These are phyloP conservation scores for Myopa tessellatipennis DNA, from an alignment of 2,888 invertebrate species.

Conservation along the genomic window DNA sequence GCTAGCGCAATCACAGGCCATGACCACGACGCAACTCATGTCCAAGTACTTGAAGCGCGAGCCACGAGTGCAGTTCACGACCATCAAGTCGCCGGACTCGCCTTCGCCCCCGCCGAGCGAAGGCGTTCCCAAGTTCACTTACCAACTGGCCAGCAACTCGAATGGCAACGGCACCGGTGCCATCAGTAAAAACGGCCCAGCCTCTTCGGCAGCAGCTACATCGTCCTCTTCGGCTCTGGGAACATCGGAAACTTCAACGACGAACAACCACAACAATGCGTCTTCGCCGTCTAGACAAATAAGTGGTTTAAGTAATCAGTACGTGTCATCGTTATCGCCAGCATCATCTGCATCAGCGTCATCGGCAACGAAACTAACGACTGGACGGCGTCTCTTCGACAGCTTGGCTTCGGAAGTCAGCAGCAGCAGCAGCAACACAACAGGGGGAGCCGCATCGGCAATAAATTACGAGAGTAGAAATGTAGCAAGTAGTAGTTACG, in stretches of 20 bases:
- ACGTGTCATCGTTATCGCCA: conserved; percentile 35
- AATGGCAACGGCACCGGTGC: conserved; percentile 53
- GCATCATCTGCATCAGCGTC: conserved; percentile 48
- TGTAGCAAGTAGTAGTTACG: conserved; percentile 57
- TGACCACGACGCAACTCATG: conserved; percentile 67
- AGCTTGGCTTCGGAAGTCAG: conserved; percentile 59
- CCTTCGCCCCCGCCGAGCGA: conserved; percentile 64
- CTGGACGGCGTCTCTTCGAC: conserved; percentile 61
- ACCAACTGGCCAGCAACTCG: conserved; percentile 57
- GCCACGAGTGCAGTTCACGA: conserved; percentile 65
- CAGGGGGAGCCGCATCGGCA: conserved; percentile 53
- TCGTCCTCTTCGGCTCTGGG: conserved; percentile 42
- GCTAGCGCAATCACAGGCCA: conserved; percentile 66
- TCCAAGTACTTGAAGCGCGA: conserved; percentile 66
- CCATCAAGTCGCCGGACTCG: conserved; percentile 65
- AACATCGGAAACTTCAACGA: conserved; percentile 49
- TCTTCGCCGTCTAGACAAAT: conserved; percentile 62
- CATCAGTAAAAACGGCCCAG: conserved; percentile 56
- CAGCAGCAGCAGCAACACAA: conserved; percentile 53
- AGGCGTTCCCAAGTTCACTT: conserved; percentile 61
- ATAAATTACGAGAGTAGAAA: conserved; percentile 62
- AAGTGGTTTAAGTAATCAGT: conserved; percentile 48
- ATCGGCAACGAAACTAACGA: conserved; percentile 58
- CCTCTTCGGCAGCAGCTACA: conserved; percentile 49
- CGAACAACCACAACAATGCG: conserved; percentile 54